Base-by-base conservation (phyloP, 2,888 invertebrate genomes). In the Leuctra nigra region DNA sequence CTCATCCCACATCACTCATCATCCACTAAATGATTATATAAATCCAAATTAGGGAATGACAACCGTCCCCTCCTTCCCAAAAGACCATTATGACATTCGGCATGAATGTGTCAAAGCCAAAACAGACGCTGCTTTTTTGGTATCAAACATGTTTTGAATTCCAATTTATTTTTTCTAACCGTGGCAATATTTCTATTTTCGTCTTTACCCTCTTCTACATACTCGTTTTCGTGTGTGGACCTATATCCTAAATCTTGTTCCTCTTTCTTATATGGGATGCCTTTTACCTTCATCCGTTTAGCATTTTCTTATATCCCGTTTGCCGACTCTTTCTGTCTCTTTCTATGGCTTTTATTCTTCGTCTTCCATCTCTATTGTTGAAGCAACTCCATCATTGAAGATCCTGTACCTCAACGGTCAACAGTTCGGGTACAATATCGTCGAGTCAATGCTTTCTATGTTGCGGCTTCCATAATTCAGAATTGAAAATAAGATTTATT, bases 211-310 rank as follows among this genome's bases (percentile, higher is more conserved):
- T 44, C 20, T 6, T 20, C 44, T 23, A 23, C 39, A 44, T 20
- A 44, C 44, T 13, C 7, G 44, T 44, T 22, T 20, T 11, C 11
- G 6, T 6, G 6, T 29, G 44, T 20, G 44, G 44, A 23, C 22
- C 44, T n/a, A 6, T 29, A 20, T 44, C 23, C 44, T 44, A 44
- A 44, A 44, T 44, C 44, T 23, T 44, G 44, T 20, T 29, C 44
- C 44, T 16, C 18, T 44, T n/a, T n/a, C n/a, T n/a, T n/a, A n/a
- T n/a, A n/a, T n/a, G n/a, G n/a, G n/a, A n/a, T n/a, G n/a, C n/a
- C n/a, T n/a, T 44, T 23, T 23, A 20, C 6, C 44, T 44, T 20
- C 29, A 29, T 16, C 44, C 44, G 44, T 44, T 44, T 44, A 44
- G 44, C 23, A 23, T 44, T n/a, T 23, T 44, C 23, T 23, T 13